These are phyloP conservation scores for Eriosoma lanigerum DNA, from an alignment of 1,140 invertebrate genomes.

Conservation along the genomic window DNA sequence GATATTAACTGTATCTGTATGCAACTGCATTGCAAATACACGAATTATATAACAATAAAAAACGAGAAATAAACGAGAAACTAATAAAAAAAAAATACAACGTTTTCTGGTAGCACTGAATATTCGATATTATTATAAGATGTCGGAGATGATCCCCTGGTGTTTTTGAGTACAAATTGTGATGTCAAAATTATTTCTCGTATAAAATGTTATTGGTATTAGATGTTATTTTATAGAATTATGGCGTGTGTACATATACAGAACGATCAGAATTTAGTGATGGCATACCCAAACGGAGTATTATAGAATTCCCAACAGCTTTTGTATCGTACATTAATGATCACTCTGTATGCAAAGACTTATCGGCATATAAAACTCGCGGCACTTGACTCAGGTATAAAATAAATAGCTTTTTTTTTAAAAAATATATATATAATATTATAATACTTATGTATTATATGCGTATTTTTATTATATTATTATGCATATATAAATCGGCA, in stretches of 20 bases:
- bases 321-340: neutral
- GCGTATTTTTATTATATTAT: slow-evolving; percentile 22
- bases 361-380: slow-evolving; percentile 24
- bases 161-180: slow-evolving; percentile 31
- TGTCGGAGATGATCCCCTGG: neutral
- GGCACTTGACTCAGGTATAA: neutral
- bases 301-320: too few relatives aligned
- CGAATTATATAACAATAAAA: too few relatives aligned
- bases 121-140: too few relatives aligned
- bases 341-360: neutral
- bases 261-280: too few relatives aligned
- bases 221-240: neutral
- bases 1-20: too few relatives aligned
- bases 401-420: neutral
- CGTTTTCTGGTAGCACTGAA: too few relatives aligned
- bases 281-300: too few relatives aligned
- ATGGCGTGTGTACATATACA: too few relatives aligned
- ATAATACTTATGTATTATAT: neutral
- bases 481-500: slow-evolving; percentile 26
- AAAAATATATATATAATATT: neutral
- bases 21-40: too few relatives aligned
- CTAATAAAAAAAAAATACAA: too few relatives aligned
- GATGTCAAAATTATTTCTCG: slow-evolving; percentile 8
- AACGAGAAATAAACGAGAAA: too few relatives aligned
- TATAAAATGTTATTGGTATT: neutral